Evolutionary conservation across 1,140 invertebrate species (phyloP).

Genomic region (Probaryconus sp.): DNA sequence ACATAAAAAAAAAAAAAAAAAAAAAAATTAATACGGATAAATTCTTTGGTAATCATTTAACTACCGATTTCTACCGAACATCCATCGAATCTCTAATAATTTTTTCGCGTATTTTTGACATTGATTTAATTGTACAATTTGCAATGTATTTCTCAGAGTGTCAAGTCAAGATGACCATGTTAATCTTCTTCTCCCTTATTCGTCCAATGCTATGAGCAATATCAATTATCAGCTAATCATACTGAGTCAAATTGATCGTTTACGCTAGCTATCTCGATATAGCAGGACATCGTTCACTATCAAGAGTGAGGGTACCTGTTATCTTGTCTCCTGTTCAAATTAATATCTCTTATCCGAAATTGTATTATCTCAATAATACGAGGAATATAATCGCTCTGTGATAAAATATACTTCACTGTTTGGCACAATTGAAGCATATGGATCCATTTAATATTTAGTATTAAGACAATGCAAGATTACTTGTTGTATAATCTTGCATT

Average conservation of each 20-base stretch:
- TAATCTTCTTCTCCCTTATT: conserved; percentile 35
- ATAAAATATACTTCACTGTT: conserved; percentile 44
- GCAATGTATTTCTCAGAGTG: too few species aligned
- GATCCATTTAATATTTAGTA: conserved; percentile 30
- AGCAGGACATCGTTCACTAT: conserved; percentile 33
- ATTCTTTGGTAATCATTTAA: too few species aligned
- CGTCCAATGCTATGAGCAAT: conserved; percentile 11
- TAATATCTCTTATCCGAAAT: conserved; percentile 57
- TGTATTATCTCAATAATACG: conserved; percentile 51
- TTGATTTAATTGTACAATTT: too few species aligned
- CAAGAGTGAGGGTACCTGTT: conserved; percentile 26
- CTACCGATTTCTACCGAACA: too few species aligned
- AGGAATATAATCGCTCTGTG: conserved; percentile 22
- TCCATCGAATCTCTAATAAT: too few species aligned
- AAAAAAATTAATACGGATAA: too few species aligned
- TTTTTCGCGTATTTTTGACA: too few species aligned
- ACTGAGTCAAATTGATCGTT: conserved; percentile 63
- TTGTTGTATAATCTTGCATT: conserved; percentile 30
- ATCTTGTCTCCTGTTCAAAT: conserved; percentile 50
- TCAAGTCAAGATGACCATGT: conserved; percentile 1
- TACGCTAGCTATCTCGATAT: conserved; percentile 38
- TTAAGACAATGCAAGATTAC: conserved; percentile 37
- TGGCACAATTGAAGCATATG: conserved; percentile 3
- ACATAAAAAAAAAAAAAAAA: too few species aligned
- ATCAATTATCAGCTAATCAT: conserved; percentile 66